phyloP scores from a whole-genome alignment of 2,113 vertebrate species.

The Psophia crepitans region DNA sequence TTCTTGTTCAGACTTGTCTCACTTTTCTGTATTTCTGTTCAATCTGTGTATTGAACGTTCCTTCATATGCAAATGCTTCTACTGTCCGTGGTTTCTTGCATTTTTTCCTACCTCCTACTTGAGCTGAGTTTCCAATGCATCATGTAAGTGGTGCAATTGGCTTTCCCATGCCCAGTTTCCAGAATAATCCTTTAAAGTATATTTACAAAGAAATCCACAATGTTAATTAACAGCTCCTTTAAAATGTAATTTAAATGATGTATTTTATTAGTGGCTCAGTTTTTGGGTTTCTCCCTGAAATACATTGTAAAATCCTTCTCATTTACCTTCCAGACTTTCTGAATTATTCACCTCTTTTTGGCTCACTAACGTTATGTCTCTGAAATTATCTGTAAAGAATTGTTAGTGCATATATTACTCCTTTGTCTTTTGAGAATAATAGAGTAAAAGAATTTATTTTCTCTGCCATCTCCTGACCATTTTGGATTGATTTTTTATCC shows the following conservation, averaged over 20 bases:
- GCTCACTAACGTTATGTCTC: background rate
- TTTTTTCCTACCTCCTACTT: background rate
- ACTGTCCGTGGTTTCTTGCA: background rate
- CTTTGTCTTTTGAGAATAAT: constrained; percentile 56
- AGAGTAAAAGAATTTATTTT: constrained; percentile 44
- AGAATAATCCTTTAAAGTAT: background rate
- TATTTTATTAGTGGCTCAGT: background rate
- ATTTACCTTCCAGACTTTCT: constrained; percentile 20
- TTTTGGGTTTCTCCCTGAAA: background rate
- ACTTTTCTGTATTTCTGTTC: background rate
- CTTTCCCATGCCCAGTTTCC: background rate
- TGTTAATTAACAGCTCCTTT: constrained; percentile 18
- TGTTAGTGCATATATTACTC: constrained; percentile 36
- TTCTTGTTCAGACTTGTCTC: background rate
- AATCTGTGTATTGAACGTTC: background rate
- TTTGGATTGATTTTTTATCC: constrained; percentile 29
- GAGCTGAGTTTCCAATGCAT: background rate
- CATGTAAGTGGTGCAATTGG: background rate
- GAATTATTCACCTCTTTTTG: constrained; percentile 35
- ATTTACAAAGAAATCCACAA: background rate
- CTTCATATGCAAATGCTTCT: background rate
- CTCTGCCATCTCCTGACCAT: constrained; percentile 41
- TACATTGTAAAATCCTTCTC: background rate
- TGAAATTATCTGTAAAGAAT: constrained; percentile 55
- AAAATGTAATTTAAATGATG: background rate